Evolutionary conservation across 2,113 vertebrate genomes (phyloP), one percentile per base, ranked within the genome.

Genomic region (Asarcornis scutulata): DNA sequence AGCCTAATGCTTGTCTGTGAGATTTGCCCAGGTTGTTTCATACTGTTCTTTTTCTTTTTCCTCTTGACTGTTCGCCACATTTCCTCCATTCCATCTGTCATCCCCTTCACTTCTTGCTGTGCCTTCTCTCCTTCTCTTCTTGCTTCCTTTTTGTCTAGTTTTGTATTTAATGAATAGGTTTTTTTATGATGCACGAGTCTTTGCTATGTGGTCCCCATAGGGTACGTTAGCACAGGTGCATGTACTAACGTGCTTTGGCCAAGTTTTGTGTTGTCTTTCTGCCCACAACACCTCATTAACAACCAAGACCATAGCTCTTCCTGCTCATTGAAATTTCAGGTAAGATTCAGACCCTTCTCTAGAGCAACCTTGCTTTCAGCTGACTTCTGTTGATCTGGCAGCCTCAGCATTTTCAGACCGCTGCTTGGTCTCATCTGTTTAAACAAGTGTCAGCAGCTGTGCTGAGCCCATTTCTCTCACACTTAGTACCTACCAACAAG

Each of bases 181-280:
- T 38, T 73, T 12, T 75, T 63, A 15, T 0, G 8, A 32, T 53
- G 20, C 5, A 2, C 9, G 20, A 31, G 27, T 38, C 55, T 42
- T 59, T 53, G 32, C 53, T 34, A 2, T 12, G 17, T 18, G 21
- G 60, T 25, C 71, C 42, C 27, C 7, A 5, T 13, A 4, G 52
- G 42, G 42, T 78, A 13, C 3, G 1, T n/a, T 4, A 83, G 34
- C 0, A 2, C 31, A 27, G 5, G 1, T 17, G 16, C 38, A 48
- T 74, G 42, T 69, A 34, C 10, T 38, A 11, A 25, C 7, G 2
- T 23, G 31, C 71, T 69, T 78, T 58, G 71, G 22, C 34, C 59
- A 36, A 36, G 56, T 21, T 17, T 48, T 63, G 15, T 0, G 1
- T 17, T 44, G 14, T 72, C 40, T 46, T 83, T 83, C 78, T 67